Conservation (phyloP, 2,113 vertebrate species). For the Gulo gulo region DNA sequence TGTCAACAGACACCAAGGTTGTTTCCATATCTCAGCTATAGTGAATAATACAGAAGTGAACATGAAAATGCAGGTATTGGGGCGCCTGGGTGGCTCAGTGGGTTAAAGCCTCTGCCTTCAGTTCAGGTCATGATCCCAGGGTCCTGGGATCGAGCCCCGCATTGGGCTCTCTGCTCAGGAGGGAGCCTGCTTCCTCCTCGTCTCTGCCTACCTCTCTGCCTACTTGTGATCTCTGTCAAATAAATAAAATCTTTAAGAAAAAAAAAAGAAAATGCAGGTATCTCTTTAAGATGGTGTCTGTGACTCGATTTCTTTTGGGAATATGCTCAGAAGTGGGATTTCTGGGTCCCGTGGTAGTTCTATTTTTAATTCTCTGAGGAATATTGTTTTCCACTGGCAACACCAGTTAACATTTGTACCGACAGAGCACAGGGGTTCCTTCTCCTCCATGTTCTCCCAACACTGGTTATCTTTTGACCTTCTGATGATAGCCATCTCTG, state of each 20-base stretch:
- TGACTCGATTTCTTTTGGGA: not conserved
- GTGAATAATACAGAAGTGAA: not conserved
- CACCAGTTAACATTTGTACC: not conserved
- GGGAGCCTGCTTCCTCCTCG: too few relatives aligned
- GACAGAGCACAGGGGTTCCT: not conserved
- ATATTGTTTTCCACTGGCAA: not conserved
- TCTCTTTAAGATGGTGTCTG: not conserved
- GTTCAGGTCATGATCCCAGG: too few relatives aligned
- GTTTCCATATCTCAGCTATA: not conserved
- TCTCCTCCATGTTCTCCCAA: not conserved
- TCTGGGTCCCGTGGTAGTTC: not conserved
- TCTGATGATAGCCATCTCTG: not conserved
- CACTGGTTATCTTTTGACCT: not conserved
- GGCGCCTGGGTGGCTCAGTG: too few relatives aligned
- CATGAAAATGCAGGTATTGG: not conserved
- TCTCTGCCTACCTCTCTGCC: too few relatives aligned
- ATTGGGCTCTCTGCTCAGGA: too few relatives aligned
- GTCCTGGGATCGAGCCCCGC: too few relatives aligned
- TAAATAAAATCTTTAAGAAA: too few relatives aligned
- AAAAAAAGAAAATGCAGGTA: not conserved
- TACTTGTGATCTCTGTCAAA: too few relatives aligned
- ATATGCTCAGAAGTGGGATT: not conserved
- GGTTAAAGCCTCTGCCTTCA: too few relatives aligned
- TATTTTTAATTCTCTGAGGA: not conserved
- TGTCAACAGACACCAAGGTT: not conserved